These are phyloP conservation scores for Drosophila subpulchrella DNA, from an alignment of 1,140 invertebrate genomes.

Conservation along the genomic window DNA sequence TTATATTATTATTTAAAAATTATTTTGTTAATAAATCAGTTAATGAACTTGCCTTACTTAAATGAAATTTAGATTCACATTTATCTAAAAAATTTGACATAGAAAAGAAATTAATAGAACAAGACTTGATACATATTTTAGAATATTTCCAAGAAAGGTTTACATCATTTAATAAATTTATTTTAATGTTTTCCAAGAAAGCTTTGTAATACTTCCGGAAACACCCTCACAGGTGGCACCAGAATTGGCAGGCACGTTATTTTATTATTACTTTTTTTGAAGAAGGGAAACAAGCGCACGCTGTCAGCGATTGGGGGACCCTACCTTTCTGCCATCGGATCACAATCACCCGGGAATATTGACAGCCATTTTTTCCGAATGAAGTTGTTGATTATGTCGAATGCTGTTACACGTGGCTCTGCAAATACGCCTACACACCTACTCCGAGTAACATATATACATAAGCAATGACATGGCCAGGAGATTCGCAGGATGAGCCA, in stretches of 20 bases:
- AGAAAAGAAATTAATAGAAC: too few species aligned
- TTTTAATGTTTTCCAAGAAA: too few species aligned
- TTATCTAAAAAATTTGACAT: too few species aligned
- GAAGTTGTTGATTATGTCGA: constrained; percentile 68
- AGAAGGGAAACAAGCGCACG: constrained; percentile 54
- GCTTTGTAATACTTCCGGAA: background rate
- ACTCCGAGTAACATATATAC: background rate
- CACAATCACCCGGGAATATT: constrained; percentile 22
- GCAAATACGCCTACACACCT: constrained; percentile 12
- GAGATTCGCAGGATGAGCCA: constrained; percentile 51
- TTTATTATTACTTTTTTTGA: constrained; percentile 68
- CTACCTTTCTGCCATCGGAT: background rate
- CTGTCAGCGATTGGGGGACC: constrained; percentile 68
- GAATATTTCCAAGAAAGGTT: too few species aligned
- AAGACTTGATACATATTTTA: too few species aligned
- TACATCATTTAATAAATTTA: too few species aligned
- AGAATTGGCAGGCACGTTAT: constrained; percentile 49
- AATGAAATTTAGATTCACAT: too few species aligned
- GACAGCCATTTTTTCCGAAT: constrained; percentile 57
- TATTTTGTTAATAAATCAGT: too few species aligned
- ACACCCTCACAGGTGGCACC: constrained; percentile 31
- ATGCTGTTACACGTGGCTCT: constrained; percentile 58
- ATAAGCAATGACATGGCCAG: constrained; percentile 49
- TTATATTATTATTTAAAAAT: too few species aligned
- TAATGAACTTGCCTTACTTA: too few species aligned